These are phyloP conservation scores for Diorhabda carinulata DNA, from an alignment of 1,140 invertebrate species.

Conservation along the genomic window DNA sequence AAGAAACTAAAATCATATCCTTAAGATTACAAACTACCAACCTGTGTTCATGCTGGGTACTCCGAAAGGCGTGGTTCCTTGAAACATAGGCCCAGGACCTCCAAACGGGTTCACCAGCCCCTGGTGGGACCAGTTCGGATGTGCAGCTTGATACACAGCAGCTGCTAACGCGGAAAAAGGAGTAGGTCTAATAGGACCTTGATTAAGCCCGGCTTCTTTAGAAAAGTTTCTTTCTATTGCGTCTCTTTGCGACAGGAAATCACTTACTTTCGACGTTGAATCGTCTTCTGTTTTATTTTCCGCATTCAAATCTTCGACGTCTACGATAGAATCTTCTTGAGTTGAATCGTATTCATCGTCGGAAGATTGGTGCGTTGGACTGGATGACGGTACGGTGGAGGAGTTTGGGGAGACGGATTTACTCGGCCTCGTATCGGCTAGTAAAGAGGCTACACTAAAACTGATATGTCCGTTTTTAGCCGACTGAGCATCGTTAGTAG, in stretches of 20 bases:
- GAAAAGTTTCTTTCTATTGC: conserved; percentile 32
- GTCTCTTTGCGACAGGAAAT: conserved; percentile 30
- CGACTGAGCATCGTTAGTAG: conserved; percentile 35
- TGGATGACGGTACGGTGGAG: conserved; percentile 40
- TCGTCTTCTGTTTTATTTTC: conserved; percentile 42
- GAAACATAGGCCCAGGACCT: conserved; percentile 55
- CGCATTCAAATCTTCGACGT: conserved; percentile 62
- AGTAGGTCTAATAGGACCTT: conserved; percentile 61
- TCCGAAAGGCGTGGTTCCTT: conserved; percentile 54
- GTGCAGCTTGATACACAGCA: conserved; percentile 50
- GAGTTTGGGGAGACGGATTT: conserved; percentile 42
- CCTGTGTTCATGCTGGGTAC: conserved; percentile 59
- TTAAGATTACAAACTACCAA: conserved; percentile 38
- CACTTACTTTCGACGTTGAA: conserved; percentile 30
- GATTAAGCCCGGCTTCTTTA: conserved; percentile 40
- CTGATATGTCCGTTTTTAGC: conserved; percentile 54
- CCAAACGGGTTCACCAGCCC: conserved; percentile 52
- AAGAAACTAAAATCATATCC: neutral
- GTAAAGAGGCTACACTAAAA: conserved; percentile 65
- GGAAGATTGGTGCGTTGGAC: conserved; percentile 51
- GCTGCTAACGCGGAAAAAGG: conserved; percentile 64
- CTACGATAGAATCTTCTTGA: conserved; percentile 63
- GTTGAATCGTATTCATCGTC: conserved; percentile 64
- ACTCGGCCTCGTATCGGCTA: conserved; percentile 59
- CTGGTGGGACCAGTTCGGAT: conserved; percentile 53